Conservation (phyloP, 2,797 vertebrate genomes). For the Phylloscopus collybita region DNA sequence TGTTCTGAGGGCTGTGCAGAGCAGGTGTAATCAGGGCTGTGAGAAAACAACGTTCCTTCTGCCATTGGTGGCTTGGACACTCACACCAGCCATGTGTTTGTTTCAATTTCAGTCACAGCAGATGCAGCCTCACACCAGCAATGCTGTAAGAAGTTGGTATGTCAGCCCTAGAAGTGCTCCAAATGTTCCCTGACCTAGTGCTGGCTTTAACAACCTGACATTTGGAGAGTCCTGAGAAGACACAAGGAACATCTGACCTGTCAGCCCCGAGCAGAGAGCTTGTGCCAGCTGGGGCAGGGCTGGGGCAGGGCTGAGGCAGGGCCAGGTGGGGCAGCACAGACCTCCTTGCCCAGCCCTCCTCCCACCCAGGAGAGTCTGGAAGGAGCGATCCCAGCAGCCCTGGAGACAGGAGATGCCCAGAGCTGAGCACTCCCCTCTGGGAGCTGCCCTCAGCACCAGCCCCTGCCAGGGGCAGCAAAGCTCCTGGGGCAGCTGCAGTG, state of each 20-base stretch:
- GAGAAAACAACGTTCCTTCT: background rate
- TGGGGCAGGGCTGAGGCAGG: background rate
- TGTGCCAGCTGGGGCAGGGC: background rate
- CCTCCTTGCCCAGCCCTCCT: background rate
- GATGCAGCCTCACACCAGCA: background rate
- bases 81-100: background rate
- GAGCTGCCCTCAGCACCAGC: background rate
- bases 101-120: too few species aligned
- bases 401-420: accelerated
- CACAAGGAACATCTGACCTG: accelerated
- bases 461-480: too few species aligned
- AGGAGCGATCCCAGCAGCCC: background rate
- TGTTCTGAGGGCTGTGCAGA: background rate
- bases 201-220: background rate
- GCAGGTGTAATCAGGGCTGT: background rate
- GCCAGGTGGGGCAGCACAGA: background rate
- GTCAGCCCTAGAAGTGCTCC: background rate
- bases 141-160: background rate
- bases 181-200: background rate
- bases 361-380: accelerated
- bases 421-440: accelerated
- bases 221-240: background rate
- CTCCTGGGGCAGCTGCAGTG: background rate
- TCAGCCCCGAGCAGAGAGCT: background rate
- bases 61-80: background rate